Percentiles rank a stretch among this genome's conserved stretches.
Conservation (phyloP, 2,113 vertebrate species). For the Aramus guarauna region DNA sequence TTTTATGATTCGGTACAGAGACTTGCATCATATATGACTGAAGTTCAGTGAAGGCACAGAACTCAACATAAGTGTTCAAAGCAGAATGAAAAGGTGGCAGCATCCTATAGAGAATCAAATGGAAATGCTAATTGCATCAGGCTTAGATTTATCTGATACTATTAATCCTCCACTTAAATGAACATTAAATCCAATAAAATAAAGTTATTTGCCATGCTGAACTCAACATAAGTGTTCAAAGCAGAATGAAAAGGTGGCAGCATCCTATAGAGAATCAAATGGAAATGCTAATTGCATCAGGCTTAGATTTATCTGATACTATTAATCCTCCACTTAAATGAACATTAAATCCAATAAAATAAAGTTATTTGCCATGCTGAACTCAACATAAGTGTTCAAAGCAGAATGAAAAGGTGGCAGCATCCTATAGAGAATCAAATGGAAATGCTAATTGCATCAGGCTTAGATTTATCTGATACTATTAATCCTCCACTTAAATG, state of each 20-base stretch:
- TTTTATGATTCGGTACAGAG: neutral
- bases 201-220: neutral
- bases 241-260: neutral
- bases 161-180: neutral
- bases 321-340: neutral
- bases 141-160: neutral
- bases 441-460: neutral
- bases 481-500: neutral
- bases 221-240: no score
- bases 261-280: neutral
- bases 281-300: neutral
- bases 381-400: no score
- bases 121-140: neutral
- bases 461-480: neutral
- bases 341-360: neutral
- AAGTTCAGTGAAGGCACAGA: neutral
- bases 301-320: neutral
- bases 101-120: neutral
- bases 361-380: neutral
- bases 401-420: neutral
- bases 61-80: neutral
- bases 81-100: neutral
- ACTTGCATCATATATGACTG: neutral
- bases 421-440: neutral
- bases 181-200: neutral